Conservation (phyloP, 1,140 invertebrate species). For the Cecropterus lyciades region DNA sequence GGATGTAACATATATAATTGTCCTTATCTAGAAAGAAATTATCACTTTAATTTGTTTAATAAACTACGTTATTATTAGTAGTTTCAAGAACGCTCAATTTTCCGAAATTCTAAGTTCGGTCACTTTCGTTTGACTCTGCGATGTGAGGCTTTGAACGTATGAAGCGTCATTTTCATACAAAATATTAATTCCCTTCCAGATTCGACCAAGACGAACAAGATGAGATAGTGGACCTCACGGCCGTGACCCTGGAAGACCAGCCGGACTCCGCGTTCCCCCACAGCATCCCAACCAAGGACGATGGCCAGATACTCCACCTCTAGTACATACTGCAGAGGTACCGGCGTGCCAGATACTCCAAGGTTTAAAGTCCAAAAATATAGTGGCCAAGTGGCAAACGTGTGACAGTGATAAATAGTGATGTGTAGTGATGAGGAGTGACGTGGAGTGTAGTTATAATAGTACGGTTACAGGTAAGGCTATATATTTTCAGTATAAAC, state of each 20-base stretch:
- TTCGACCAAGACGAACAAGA: conserved; percentile 82
- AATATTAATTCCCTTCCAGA: conserved; percentile 47
- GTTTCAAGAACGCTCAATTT: no score
- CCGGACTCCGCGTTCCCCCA: conserved; percentile 51
- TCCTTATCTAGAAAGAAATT: no score
- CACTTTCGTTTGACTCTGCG: no score
- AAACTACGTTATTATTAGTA: no score
- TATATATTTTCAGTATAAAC: no score
- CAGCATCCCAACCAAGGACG: conserved; percentile 66
- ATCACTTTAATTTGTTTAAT: no score
- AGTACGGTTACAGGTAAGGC: no score
- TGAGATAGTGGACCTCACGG: conserved; percentile 81
- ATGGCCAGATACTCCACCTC: conserved; percentile 80
- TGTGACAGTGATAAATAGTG: neutral
- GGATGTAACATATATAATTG: no score
- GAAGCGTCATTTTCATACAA: neutral
- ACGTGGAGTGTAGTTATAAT: neutral
- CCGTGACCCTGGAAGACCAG: conserved; percentile 73
- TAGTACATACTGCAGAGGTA: conserved; percentile 79
- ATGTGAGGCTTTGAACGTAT: no score
- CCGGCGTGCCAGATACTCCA: conserved; percentile 74
- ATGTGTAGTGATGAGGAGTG: neutral
- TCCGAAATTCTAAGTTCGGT: no score
- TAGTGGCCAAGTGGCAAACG: neutral
- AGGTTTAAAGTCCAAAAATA: no score